Percentiles rank a stretch among this genome's conserved stretches.
Conservation (phyloP, 2,888 invertebrate genomes). For the Axea sp. region DNA sequence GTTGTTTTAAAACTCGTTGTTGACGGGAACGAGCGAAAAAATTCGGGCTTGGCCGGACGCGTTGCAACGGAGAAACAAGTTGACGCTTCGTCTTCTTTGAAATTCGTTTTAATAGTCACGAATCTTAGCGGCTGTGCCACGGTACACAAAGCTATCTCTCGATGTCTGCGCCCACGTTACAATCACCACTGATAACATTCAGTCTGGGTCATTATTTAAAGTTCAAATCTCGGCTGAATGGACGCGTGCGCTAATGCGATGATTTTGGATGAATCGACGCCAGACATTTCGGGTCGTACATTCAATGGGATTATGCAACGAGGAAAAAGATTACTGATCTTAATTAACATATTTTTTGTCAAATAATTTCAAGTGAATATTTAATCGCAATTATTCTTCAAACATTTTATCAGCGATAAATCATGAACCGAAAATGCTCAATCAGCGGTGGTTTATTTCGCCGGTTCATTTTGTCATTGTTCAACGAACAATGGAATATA, state of each 20-base stretch:
- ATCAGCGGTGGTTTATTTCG: too few relatives aligned
- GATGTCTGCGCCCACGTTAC: slow-evolving; percentile 57
- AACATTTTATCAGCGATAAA: too few relatives aligned
- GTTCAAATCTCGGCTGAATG: slow-evolving; percentile 58
- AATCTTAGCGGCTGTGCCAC: slow-evolving; percentile 42
- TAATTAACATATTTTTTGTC: slow-evolving; percentile 49
- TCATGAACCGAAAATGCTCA: too few relatives aligned
- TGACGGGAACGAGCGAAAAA: slow-evolving; percentile 4
- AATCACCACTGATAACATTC: slow-evolving; percentile 65
- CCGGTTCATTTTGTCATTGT: too few relatives aligned
- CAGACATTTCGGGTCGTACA: not conserved
- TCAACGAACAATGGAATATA: too few relatives aligned
- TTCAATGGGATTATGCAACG: slow-evolving; percentile 38
- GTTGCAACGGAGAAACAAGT: not conserved
- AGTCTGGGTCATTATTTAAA: slow-evolving; percentile 62
- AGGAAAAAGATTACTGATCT: slow-evolving; percentile 28
- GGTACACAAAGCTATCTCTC: slow-evolving; percentile 62
- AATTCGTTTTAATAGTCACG: slow-evolving; percentile 59
- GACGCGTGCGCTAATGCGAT: slow-evolving; percentile 50
- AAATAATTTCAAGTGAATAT: too few relatives aligned
- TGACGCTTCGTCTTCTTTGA: slow-evolving; percentile 46
- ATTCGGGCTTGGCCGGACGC: not conserved
- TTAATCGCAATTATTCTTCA: too few relatives aligned
- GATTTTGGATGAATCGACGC: slow-evolving; percentile 38
- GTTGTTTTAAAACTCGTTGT: slow-evolving; percentile 34